phyloP scores from a whole-genome alignment of 2,888 invertebrate species.

The Polia nebulosa region DNA sequence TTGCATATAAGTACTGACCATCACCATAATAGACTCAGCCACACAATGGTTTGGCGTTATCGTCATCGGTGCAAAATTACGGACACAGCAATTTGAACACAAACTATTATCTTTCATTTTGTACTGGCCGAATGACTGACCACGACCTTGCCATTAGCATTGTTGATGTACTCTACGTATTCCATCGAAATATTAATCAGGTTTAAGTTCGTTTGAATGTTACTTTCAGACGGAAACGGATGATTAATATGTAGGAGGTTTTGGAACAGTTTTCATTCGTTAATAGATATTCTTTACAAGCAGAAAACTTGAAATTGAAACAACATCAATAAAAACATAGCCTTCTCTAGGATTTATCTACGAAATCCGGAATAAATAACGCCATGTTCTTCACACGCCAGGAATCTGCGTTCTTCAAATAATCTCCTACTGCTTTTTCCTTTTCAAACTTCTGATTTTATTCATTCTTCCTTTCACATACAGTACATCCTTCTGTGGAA shows the following conservation, averaged over 20 bases:
- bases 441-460: too few species aligned
- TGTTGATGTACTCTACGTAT: conserved; percentile 25
- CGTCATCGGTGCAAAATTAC: conserved; percentile 67
- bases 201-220: conserved; percentile 14
- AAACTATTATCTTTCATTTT: conserved; percentile 66
- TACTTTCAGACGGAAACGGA: conserved; percentile 15
- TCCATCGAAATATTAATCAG: conserved; percentile 25
- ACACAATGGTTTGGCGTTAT: conserved; percentile 59
- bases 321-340: not conserved
- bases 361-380: too few species aligned
- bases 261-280: not conserved
- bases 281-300: not conserved
- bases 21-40: conserved; percentile 45
- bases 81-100: conserved; percentile 56
- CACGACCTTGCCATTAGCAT: conserved; percentile 70
- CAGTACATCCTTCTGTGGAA: too few species aligned
- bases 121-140: conserved; percentile 64
- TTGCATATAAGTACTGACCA: conserved; percentile 47
- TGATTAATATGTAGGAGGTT: not conserved
- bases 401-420: too few species aligned
- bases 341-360: not conserved
- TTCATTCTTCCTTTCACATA: too few species aligned
- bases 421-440: too few species aligned
- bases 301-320: not conserved
- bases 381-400: too few species aligned